phyloP scores from a whole-genome alignment of 2,797 vertebrate genomes.

The Eidolon dupreanum region DNA sequence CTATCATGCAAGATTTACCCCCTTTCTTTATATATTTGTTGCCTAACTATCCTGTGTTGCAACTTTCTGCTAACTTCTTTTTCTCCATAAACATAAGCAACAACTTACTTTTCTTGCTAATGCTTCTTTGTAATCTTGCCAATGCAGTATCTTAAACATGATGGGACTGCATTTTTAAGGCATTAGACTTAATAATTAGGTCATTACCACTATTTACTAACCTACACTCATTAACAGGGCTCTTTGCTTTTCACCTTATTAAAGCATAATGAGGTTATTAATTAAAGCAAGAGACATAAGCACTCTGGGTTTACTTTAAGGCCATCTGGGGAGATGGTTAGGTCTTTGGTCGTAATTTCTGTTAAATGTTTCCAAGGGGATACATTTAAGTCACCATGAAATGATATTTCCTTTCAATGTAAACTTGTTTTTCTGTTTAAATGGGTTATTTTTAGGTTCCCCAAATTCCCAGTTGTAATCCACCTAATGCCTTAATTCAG shows the following conservation, averaged over 20 bases:
- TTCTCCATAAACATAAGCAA: background rate
- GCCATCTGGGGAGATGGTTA: background rate
- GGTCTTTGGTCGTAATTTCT: slow-evolving; percentile 64
- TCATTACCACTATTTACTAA: slow-evolving; percentile 56
- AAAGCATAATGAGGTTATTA: slow-evolving; percentile 71
- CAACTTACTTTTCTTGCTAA: slow-evolving; percentile 20
- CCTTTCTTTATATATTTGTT: background rate
- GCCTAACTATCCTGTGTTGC: background rate
- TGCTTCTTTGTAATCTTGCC: slow-evolving; percentile 33
- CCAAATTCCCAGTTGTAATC: slow-evolving; percentile 15
- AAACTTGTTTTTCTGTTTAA: slow-evolving; percentile 65
- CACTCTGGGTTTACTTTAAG: slow-evolving; percentile 59
- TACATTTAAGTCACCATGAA: slow-evolving; percentile 72
- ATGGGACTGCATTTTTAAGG: slow-evolving; percentile 33
- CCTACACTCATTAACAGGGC: slow-evolving; percentile 23
- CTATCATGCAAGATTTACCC: background rate
- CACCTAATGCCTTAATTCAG: background rate
- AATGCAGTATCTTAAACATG: slow-evolving; percentile 35
- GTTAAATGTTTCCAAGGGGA: slow-evolving; percentile 59
- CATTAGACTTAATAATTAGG: slow-evolving; percentile 60
- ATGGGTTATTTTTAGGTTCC: slow-evolving; percentile 43
- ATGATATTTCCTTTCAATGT: slow-evolving; percentile 47
- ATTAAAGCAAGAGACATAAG: slow-evolving; percentile 56
- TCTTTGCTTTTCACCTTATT: slow-evolving; percentile 70
- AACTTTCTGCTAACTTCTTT: slow-evolving; percentile 34